Percentiles rank a stretch among this genome's conserved stretches.
Evolutionary conservation across 2,797 vertebrate genomes (phyloP).

Genomic region (Melanotaenia trifasciata): DNA sequence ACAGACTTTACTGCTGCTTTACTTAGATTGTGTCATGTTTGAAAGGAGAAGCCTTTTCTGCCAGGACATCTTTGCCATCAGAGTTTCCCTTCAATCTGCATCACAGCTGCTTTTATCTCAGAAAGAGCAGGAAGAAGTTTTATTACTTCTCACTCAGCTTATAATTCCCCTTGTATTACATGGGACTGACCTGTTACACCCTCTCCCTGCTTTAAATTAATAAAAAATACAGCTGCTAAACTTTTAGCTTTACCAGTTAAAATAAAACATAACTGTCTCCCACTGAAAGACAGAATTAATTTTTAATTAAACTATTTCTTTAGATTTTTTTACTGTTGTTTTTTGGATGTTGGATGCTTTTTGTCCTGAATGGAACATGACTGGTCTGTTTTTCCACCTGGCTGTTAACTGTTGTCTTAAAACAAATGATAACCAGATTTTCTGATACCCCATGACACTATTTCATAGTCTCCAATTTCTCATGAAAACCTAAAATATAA

Average conservation of each 20-base stretch:
- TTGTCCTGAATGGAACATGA: not conserved
- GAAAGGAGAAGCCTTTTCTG: not conserved
- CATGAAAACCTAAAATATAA: not conserved
- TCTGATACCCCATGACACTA: not conserved
- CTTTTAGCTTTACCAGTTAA: not conserved
- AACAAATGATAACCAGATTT: not conserved
- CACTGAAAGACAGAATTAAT: not conserved
- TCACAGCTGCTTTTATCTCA: not conserved
- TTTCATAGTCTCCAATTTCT: no score
- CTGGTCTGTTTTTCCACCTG: not conserved
- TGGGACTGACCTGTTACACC: not conserved
- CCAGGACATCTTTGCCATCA: not conserved
- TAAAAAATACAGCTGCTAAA: not conserved
- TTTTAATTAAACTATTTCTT: slow-evolving; percentile 2
- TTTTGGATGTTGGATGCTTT: no score
- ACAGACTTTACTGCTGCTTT: not conserved
- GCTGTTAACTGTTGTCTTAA: not conserved
- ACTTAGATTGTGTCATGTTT: not conserved
- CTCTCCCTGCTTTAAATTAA: not conserved
- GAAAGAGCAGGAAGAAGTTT: not conserved
- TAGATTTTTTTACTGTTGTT: not conserved
- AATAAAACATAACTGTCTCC: not conserved
- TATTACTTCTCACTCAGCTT: not conserved
- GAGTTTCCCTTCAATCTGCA: not conserved
- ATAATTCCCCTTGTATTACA: not conserved